These are phyloP conservation scores for Corydoras maculifer DNA, from an alignment of 2,113 vertebrate genomes.

Conservation along the genomic window DNA sequence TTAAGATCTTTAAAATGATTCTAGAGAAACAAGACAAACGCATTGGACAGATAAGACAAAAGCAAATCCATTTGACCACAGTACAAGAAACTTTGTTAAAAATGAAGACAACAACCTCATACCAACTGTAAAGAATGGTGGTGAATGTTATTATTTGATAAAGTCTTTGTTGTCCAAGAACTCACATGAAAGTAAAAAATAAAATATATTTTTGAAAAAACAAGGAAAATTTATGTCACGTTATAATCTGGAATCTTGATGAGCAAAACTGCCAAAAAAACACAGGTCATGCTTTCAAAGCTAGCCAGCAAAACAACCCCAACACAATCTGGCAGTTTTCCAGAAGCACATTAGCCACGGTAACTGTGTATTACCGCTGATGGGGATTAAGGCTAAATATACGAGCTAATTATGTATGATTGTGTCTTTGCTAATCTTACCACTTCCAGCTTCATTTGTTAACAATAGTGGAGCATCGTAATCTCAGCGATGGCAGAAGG, in stretches of 20 bases:
- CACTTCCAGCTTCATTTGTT: conserved; percentile 36
- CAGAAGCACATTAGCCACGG: conserved; percentile 36
- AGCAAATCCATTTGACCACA: too few species aligned
- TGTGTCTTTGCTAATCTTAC: conserved; percentile 47
- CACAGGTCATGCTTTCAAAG: not conserved
- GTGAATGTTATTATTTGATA: too few species aligned
- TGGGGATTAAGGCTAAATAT: conserved; percentile 40
- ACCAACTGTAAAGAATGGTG: too few species aligned
- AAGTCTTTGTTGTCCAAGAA: too few species aligned
- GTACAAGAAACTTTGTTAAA: too few species aligned
- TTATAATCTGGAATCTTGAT: too few species aligned
- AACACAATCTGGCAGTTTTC: conserved; percentile 26
- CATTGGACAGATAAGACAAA: too few species aligned
- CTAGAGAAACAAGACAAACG: too few species aligned
- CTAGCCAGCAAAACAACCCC: conserved; percentile 8
- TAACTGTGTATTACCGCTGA: conserved; percentile 23
- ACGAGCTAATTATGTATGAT: conserved; percentile 51
- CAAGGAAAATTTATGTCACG: too few species aligned
- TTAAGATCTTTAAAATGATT: too few species aligned
- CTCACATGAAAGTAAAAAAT: not conserved
- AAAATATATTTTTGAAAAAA: not conserved
- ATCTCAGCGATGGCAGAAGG: conserved; percentile 40
- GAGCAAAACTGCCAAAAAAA: conserved; percentile 2
- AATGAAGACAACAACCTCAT: too few species aligned
- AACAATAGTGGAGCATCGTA: conserved; percentile 40